phyloP scores from a whole-genome alignment of 2,113 vertebrate genomes.

The Gyps fulvus region DNA sequence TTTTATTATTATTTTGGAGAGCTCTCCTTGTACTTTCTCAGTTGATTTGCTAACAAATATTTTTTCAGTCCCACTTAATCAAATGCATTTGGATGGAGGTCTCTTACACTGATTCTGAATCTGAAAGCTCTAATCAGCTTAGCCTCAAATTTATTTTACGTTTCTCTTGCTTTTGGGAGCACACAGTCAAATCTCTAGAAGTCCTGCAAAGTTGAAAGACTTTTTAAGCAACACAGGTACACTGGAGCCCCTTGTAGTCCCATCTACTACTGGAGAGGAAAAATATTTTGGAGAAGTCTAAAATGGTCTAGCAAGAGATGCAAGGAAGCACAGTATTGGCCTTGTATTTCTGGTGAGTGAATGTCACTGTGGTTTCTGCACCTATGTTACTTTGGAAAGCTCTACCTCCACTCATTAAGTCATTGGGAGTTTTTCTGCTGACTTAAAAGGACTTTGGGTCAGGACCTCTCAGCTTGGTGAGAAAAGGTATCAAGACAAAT shows the following conservation, averaged over 20 bases:
- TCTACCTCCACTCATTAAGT: not conserved
- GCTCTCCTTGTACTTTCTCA: not conserved
- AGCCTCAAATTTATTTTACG: not conserved
- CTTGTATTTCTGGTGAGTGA: not conserved
- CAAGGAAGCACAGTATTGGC: not conserved
- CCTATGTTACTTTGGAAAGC: not conserved
- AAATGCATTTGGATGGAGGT: not conserved
- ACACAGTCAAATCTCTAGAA: not conserved
- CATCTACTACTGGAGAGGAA: not conserved
- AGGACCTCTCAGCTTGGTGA: not conserved
- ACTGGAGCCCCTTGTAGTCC: not conserved
- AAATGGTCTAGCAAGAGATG: not conserved
- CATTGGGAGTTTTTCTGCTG: not conserved
- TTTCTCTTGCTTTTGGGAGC: not conserved
- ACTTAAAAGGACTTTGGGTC: not conserved
- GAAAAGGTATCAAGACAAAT: not conserved
- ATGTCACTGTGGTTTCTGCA: not conserved
- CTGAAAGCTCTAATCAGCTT: conserved; percentile 12
- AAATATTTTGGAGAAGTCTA: not conserved
- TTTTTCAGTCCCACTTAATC: not conserved
- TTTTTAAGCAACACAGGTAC: not conserved
- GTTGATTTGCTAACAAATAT: not conserved
- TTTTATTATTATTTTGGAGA: not conserved
- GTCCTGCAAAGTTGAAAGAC: not conserved
- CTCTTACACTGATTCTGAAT: not conserved